Evolutionary conservation across 2,113 vertebrate species (phyloP), one percentile per base, ranked within the genome.

Genomic region (Osmerus eperlanus): DNA sequence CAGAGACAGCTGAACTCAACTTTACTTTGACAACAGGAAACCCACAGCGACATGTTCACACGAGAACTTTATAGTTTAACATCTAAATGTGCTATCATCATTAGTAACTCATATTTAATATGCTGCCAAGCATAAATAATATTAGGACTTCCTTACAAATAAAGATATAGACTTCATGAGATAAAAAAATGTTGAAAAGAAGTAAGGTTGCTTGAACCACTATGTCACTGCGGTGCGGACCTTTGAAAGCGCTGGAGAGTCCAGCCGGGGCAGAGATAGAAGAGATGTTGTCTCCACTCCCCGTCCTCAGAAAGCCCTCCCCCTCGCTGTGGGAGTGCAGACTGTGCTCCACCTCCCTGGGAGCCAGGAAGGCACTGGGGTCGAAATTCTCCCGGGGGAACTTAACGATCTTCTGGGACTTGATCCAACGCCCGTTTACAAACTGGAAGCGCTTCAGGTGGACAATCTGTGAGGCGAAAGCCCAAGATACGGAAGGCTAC

Each of bases 351-450:
- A 92, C 90, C 79, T 96, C 95, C 89, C 93, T 93, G 58, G 96
- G 97, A 74, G 96, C 95, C 91, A 99, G 89, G 86, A 99, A 99
- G 82, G 95, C 96, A 90, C 95, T 94, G 70, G 97, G 97, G 88
- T 99, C 96, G 83, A 99, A 99, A 60, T 81, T 94, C 87, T 95
- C 94, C 59, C 94, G 78, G 19, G 96, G 97, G 82, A 99, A 99
- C 87, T 99, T 98, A 69, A 99, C 97, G 8, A 99, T 99, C 90
- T 99, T 99, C 88, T 99, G 97, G 28, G 97, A 99, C 81, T 99
- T 99, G 88, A 99, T 99, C 97, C 97, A 99, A 73, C 97, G 96
- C 0, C 96, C 96, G 1, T 98, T 99, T 47, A 99, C 97, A 0
- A 98, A 98, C 78, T 99, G 97, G 83, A 99, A 99, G 75, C 96